phyloP scores from a whole-genome alignment of 2,113 vertebrate genomes.

The Columba janthina region DNA sequence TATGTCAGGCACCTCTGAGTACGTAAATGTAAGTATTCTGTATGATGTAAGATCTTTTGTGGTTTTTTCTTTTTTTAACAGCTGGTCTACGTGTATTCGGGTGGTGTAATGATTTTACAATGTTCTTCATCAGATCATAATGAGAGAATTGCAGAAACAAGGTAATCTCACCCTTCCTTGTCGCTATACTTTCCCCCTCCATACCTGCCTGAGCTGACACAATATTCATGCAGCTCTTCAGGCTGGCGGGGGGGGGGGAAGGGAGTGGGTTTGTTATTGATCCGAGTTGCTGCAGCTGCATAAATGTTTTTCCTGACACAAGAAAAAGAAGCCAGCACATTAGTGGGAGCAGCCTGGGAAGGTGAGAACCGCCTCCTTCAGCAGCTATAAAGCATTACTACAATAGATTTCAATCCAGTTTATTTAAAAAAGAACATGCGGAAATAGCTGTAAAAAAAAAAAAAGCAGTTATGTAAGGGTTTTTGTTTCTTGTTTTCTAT shows the following conservation, averaged over 20 bases:
- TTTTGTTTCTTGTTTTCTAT: neutral
- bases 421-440: neutral
- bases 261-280: neutral
- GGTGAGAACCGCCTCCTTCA: neutral
- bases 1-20: neutral
- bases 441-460: neutral
- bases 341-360: neutral
- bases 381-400: neutral
- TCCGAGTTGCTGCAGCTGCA: neutral
- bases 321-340: neutral
- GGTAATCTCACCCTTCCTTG: neutral
- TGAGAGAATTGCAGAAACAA: neutral
- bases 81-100: neutral
- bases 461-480: neutral
- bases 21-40: neutral
- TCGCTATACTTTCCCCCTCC: neutral
- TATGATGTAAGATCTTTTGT: neutral
- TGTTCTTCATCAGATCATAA: neutral
- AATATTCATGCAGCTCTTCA: neutral
- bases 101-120: neutral
- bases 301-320: neutral
- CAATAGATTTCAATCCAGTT: neutral
- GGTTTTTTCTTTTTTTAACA: neutral
- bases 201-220: neutral
- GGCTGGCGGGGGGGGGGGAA: neutral